Base-by-base conservation (phyloP, 2,797 vertebrate species). In the Clarias fuscus region DNA sequence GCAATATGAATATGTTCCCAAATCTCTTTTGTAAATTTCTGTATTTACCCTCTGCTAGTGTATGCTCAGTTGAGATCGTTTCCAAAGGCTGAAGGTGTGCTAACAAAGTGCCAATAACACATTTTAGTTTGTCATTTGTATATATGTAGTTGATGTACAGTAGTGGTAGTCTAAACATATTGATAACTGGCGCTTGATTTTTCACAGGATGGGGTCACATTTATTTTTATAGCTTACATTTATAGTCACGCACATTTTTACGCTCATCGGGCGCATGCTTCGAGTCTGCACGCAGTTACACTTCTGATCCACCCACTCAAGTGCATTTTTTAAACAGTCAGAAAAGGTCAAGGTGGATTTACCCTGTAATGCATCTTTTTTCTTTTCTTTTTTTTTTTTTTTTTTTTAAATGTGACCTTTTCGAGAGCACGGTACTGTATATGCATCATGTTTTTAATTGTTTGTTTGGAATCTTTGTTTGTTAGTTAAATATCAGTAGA, bases 341-440 rank as follows among this genome's bases (percentile, higher is more conserved):
- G 24, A 48, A 81, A 81, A 65, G 62, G 22, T 81, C 78, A 65
- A 81, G 61, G 37, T 81, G 61, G 15, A 40, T 79, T 64, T 79
- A 61, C n/a, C 11, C 5, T 40, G 62, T 40, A 79, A 40, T 62
- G 77, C 53, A 56, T 56, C 53, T 56, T 37, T 53, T 53, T 14
- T 53, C 11, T 43, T 43, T 40, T 53, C 40, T 11, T 2, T 37
- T 37, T 24, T 79, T n/a, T n/a, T n/a, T 56, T 37, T 53, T 53
- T 14, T 53, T 3, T 43, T 43, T 37, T 40, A 3, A 24, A 40
- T 37, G 30, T 37, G 20, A 79, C 59, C 10, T 79, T 61, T 76
- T 58, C 18, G 10, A 65, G 40, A 62, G 11, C 27, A 20, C 22
- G 43, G 30, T 33, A 33, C 33, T 33, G 10, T 43, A 24, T 65